Evolutionary conservation across 1,140 invertebrate genomes (phyloP).

Genomic region (Diuraphis noxia): DNA sequence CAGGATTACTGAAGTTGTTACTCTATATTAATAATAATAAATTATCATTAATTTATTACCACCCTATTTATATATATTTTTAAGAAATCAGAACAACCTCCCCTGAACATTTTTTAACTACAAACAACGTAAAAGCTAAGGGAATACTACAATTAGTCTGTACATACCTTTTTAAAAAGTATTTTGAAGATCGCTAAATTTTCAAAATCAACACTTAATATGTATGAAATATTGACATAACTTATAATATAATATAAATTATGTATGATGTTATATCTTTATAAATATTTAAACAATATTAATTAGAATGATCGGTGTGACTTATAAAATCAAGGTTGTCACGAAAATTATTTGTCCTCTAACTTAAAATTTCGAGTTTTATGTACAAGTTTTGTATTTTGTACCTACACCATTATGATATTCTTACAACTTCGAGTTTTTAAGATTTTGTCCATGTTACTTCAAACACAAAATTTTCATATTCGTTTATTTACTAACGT

Average conservation of each 20-base stretch:
- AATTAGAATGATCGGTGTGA: background rate
- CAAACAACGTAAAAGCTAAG: background rate
- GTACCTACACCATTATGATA: background rate
- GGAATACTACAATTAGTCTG: background rate
- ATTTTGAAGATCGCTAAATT: background rate
- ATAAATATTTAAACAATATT: background rate
- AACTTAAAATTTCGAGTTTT: background rate
- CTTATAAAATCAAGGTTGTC: background rate
- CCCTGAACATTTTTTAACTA: background rate
- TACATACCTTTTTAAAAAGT: background rate
- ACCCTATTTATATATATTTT: background rate
- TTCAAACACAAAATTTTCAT: background rate
- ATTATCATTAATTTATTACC: background rate
- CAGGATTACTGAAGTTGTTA: background rate
- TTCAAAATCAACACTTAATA: background rate
- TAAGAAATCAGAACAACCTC: background rate
- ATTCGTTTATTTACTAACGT: background rate
- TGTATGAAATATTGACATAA: background rate
- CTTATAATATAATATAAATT: background rate
- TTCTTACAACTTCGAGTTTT: background rate
- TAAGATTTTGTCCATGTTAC: background rate
- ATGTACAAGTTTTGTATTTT: background rate
- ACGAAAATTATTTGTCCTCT: background rate
- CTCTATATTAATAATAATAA: background rate
- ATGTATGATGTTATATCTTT: background rate